Evolutionary conservation across 2,113 vertebrate species (phyloP).

Genomic region (Peromyscus maniculatus): DNA sequence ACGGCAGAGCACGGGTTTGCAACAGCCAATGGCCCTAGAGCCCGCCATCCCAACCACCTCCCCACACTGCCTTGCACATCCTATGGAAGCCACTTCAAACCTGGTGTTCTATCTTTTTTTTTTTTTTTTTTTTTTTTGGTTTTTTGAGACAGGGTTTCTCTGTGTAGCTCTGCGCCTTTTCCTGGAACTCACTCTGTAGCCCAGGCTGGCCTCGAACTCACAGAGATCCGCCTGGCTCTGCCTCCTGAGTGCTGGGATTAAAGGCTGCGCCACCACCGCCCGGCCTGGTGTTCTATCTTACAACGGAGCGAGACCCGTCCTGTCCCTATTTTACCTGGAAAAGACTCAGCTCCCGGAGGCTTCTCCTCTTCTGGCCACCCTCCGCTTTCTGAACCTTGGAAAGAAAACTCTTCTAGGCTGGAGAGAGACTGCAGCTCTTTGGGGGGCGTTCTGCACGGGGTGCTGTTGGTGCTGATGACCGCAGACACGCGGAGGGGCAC

Average conservation of each 20-base stretch:
- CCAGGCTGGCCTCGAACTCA: too few species aligned
- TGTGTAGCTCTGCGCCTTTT: too few species aligned
- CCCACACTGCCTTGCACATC: not conserved
- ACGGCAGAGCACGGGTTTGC: not conserved
- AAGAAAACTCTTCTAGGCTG: constrained; percentile 88
- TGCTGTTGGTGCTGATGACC: constrained; percentile 97
- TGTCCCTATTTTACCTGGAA: constrained; percentile 60
- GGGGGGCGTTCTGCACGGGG: constrained; percentile 90
- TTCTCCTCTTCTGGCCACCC: constrained; percentile 81
- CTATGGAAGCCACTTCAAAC: not conserved
- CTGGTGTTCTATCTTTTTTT: not conserved
- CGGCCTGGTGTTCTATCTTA: not conserved
- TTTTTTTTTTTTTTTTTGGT: too few species aligned
- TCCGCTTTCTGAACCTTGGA: constrained; percentile 81
- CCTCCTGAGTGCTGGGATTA: too few species aligned
- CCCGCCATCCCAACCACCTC: not conserved
- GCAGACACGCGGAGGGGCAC: constrained; percentile 96
- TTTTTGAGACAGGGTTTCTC: too few species aligned
- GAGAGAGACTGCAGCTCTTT: constrained; percentile 91
- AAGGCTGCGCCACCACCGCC: too few species aligned
- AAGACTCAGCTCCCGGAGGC: constrained; percentile 22
- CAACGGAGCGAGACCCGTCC: not conserved
- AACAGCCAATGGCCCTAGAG: not conserved
- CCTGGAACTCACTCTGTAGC: too few species aligned
- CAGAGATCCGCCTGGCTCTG: too few species aligned